Conservation (phyloP, 2,888 invertebrate genomes). For the Aproaerema taeniolella region DNA sequence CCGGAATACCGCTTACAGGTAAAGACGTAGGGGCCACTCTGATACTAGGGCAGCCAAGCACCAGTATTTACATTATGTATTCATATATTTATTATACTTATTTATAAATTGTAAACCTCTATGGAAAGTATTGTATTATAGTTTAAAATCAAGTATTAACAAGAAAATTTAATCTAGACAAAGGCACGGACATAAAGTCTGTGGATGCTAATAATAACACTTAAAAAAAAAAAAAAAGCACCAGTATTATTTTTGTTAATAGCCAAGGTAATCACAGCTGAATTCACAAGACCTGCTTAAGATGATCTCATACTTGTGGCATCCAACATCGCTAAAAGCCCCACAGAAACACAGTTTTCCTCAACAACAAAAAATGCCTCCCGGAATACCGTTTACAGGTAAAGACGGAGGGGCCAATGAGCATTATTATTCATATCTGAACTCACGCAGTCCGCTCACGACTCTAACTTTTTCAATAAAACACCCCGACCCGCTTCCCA, state of each 20-base stretch:
- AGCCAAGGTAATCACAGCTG: no score
- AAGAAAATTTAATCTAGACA: no score
- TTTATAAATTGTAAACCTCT: no score
- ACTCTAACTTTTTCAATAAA: conserved; percentile 73
- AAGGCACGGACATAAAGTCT: no score
- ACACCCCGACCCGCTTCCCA: conserved; percentile 56
- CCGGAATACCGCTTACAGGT: conserved; percentile 14
- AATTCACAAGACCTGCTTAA: not conserved
- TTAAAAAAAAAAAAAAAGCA: no score
- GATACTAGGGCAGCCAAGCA: no score
- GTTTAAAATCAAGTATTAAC: no score
- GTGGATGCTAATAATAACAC: no score
- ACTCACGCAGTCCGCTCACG: conserved; percentile 65
- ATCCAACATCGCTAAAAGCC: not conserved
- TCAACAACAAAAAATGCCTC: conserved; percentile 4
- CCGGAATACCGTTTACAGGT: conserved; percentile 14
- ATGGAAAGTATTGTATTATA: no score
- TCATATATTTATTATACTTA: no score
- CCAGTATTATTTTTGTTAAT: no score
- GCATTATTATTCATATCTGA: conserved; percentile 66
- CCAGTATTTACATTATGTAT: no score
- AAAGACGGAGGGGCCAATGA: conserved; percentile 18
- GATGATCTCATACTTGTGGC: not conserved
- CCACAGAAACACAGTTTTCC: conserved; percentile 2
- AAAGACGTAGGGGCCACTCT: conserved; percentile 17